phyloP scores from a whole-genome alignment of 2,113 vertebrate species.

The Daboia siamensis region DNA sequence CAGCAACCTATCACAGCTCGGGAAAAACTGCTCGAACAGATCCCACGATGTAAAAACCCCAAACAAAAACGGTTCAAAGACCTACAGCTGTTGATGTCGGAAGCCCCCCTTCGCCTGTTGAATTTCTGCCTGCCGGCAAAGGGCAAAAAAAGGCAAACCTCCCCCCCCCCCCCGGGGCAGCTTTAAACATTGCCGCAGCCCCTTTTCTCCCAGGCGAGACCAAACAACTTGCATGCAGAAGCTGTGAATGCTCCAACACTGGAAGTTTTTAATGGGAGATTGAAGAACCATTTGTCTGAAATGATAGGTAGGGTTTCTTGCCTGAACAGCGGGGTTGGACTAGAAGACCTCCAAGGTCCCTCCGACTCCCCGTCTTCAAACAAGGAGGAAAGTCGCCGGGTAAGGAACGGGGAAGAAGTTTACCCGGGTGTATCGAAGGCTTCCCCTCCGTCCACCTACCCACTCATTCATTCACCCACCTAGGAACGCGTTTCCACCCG shows the following conservation, averaged over 20 bases:
- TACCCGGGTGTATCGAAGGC: not conserved
- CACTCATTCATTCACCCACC: too few species aligned
- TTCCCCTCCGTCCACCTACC: too few species aligned
- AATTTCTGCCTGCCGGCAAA: not conserved
- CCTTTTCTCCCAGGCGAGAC: not conserved
- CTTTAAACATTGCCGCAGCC: too few species aligned
- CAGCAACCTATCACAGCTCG: fast-evolving
- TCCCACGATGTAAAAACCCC: not conserved
- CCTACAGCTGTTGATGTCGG: not conserved
- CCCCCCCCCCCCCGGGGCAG: too few species aligned
- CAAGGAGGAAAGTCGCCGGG: not conserved
- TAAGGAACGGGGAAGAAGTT: not conserved
- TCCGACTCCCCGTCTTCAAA: not conserved
- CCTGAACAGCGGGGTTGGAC: not conserved
- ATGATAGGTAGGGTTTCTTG: not conserved
- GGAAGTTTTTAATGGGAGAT: not conserved
- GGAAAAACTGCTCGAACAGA: not conserved
- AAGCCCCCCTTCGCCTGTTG: not conserved
- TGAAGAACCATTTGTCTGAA: not conserved
- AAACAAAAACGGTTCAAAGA: not conserved
- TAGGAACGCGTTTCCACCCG: too few species aligned
- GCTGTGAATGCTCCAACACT: not conserved
- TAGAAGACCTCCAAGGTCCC: not conserved
- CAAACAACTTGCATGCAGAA: not conserved
- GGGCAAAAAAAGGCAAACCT: not conserved